Base-by-base conservation (phyloP, 1,140 invertebrate genomes). In the Tetragnatha versicolor region DNA sequence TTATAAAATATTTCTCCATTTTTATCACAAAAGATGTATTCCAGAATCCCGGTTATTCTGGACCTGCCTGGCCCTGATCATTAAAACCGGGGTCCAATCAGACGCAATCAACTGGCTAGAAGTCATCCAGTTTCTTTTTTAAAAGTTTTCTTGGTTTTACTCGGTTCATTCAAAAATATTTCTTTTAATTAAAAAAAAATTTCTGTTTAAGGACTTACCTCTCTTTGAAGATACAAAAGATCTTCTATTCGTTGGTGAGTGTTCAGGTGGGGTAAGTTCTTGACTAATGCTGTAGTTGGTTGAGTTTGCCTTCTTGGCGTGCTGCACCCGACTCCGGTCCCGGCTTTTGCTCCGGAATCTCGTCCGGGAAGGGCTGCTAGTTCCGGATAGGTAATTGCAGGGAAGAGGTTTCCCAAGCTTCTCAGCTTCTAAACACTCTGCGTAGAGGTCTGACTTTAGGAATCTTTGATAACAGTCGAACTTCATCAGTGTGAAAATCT, bases 401-500 rank as follows among this genome's bases (percentile, higher is more conserved):
- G 85, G 85, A 39, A 87, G 79, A 9, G 84, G 81, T 79, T 87
- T 84, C 20, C 87, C 88, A 61, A 85, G 84, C 82, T 86, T 85
- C 76, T 89, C 88, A 10, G 85, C 82, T 77, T 87, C 82, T 49
- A 96, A 85, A 86, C 94, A 95, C 82, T 91, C 91, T 82, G 94
- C 93, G 86, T 96, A 98, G 25, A 96, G 87, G 68, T 93, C 91
- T 0, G 95, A 97, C 83, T 95, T 93, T 33, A 98, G 89, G 86
- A 98, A 98, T 37, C 96, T 90, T 33, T 94, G 93, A 87, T 98
- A 98, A 86, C 94, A 96, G 87, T 98, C 97, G 85, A 96, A 97
- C 86, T 98, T 98, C 95, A 98, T 97, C 81, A 98, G 88, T 88
- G 97, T 97, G 85, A 95, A 97, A 70, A 98, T 95, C 87, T 98